These are phyloP conservation scores for Phylloscopus collybita DNA, from an alignment of 2,797 vertebrate species.

Conservation along the genomic window DNA sequence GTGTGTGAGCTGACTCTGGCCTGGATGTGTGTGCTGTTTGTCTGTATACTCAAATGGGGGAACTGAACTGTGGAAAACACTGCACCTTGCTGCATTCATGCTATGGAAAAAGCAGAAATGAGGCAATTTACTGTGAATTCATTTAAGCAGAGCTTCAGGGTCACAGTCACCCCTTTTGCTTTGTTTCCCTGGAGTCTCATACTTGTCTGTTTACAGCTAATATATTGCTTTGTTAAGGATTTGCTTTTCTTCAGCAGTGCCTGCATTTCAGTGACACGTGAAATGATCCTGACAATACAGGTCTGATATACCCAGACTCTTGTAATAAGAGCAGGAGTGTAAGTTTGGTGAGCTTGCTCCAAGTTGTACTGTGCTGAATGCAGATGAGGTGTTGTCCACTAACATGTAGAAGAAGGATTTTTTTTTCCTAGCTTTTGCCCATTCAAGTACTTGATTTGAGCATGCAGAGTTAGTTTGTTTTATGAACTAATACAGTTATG, in stretches of 20 bases:
- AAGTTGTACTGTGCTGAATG: neutral
- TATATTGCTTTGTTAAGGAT: constrained; percentile 3
- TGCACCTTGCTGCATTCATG: neutral
- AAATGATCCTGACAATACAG: neutral
- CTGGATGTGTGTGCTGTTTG: neutral
- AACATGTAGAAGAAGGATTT: neutral
- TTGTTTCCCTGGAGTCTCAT: neutral
- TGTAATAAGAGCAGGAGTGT: neutral
- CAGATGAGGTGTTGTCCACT: neutral
- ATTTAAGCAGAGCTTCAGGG: neutral
- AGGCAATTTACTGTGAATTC: constrained; percentile 10
- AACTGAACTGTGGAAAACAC: neutral
- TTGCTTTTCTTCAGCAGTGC: neutral
- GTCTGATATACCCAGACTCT: neutral
- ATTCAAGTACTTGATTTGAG: neutral
- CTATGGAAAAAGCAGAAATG: neutral
- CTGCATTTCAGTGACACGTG: neutral
- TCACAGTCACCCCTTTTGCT: neutral
- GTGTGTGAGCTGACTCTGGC: neutral
- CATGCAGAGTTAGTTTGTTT: neutral
- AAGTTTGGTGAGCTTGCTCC: neutral
- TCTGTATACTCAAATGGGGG: neutral
- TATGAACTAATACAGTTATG: neutral
- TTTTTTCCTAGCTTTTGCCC: neutral
- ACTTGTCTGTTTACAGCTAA: constrained; percentile 7